Conservation (phyloP, 2,888 invertebrate genomes). For the Ectemnius lituratus region DNA sequence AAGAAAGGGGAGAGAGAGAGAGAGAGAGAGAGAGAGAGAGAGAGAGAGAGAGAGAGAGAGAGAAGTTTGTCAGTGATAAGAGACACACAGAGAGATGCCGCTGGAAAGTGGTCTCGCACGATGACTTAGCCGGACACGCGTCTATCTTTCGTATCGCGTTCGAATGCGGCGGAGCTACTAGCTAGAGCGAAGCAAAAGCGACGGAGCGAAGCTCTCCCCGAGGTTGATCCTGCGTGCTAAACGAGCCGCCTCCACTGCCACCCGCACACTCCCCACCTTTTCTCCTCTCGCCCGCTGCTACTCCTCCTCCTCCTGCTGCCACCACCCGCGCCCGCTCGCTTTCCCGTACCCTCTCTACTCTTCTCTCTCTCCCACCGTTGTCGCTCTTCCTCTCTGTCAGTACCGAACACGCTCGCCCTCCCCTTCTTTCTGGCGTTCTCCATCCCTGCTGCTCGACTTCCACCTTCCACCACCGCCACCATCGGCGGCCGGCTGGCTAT, state of each 20-base stretch:
- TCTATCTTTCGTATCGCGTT: conserved; percentile 47
- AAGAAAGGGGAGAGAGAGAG: neutral
- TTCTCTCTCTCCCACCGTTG: neutral
- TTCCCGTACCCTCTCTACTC: neutral
- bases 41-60: conserved; percentile 9
- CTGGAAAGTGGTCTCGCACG: conserved; percentile 15
- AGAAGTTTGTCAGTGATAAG: neutral
- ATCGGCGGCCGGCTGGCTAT: conserved; percentile 22
- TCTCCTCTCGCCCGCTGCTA: neutral
- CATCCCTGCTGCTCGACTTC: conserved; percentile 30
- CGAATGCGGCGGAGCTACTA: conserved; percentile 62
- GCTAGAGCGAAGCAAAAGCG: conserved; percentile 52
- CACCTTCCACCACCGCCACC: conserved; percentile 27
- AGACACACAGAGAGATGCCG: conserved; percentile 9
- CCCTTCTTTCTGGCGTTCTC: conserved; percentile 7
- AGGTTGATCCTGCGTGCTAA: conserved; percentile 73
- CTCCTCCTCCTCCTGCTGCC: conserved; percentile 15
- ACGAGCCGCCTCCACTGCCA: conserved; percentile 65
- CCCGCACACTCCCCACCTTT: conserved; percentile 21
- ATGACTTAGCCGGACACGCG: conserved; percentile 35
- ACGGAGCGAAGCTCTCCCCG: conserved; percentile 59
- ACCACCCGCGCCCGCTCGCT: conserved; percentile 41
- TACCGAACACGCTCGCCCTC: conserved; percentile 18
- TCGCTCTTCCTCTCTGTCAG: conserved; percentile 14
- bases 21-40: too few species aligned